A percentile compares a stretch with the other conserved stretches of the same genome.
These are phyloP conservation scores for human DNA, from an alignment of 2,113 vertebrate genomes.

Conservation along the genomic window DNA sequence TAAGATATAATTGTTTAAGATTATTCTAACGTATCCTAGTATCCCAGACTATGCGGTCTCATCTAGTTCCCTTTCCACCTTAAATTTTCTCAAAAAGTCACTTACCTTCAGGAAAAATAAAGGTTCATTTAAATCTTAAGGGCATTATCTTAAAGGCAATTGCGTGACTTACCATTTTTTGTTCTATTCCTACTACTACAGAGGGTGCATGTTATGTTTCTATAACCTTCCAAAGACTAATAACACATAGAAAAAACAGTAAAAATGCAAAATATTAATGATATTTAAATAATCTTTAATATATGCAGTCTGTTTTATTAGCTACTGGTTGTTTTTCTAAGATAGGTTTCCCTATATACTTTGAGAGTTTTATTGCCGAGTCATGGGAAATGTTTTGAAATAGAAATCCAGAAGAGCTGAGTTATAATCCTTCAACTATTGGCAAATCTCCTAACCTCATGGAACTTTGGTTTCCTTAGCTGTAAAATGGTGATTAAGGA, in stretches of 20 bases:
- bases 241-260: neutral
- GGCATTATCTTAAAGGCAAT: neutral
- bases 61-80: conserved; percentile 3
- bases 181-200: neutral
- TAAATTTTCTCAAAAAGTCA: conserved; percentile 36
- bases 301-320: neutral
- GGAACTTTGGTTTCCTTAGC: neutral
- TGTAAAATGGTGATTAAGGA: conserved; percentile 18
- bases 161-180: conserved; percentile 10
- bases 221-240: neutral
- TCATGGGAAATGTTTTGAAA: neutral
- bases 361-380: neutral
- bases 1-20: neutral
- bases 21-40: neutral
- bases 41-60: neutral
- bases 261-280: neutral
- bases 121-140: neutral
- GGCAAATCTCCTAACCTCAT: neutral
- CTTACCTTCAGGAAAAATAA: neutral
- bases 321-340: conserved; percentile 9
- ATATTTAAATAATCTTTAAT: neutral
- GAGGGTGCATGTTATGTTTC: neutral
- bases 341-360: neutral
- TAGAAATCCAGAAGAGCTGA: neutral
- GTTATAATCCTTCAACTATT: neutral